Percentiles rank a stretch among this genome's conserved stretches.
These are phyloP conservation scores for Mus caroli DNA, from an alignment of 2,797 vertebrate genomes.

Conservation along the genomic window DNA sequence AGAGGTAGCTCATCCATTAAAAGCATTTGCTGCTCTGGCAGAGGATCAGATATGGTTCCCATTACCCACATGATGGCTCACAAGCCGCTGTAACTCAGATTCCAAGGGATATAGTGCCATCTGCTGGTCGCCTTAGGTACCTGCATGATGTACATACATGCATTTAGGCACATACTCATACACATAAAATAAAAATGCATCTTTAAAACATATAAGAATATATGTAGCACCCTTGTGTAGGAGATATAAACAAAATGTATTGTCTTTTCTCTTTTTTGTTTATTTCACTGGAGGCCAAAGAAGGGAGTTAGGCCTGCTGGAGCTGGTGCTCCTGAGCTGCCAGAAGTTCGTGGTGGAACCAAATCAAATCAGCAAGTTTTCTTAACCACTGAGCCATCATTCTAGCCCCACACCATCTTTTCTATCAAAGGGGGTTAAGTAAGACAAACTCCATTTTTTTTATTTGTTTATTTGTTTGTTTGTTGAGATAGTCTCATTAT, in stretches of 20 bases:
- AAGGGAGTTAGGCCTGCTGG: not conserved
- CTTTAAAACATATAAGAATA: not conserved
- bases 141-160: not conserved
- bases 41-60: not conserved
- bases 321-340: not conserved
- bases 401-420: not conserved
- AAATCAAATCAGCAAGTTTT: not conserved
- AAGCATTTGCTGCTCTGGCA: not conserved
- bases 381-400: not conserved
- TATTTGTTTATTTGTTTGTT: not conserved
- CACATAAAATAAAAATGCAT: not conserved
- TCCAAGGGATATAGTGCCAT: not conserved
- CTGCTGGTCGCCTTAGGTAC: not conserved
- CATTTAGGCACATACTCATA: not conserved
- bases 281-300: not conserved
- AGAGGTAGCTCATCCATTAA: not conserved
- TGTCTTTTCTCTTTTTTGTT: not conserved
- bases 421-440: not conserved
- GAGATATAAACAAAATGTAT: not conserved
- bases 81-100: not conserved
- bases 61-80: not conserved
- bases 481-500: no score
- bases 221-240: not conserved
- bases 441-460: not conserved
- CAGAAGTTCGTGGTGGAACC: not conserved